A percentile compares a stretch with the other conserved stretches of the same genome.
Conservation (phyloP, 2,113 vertebrate species). For the Urocolius indicus region DNA sequence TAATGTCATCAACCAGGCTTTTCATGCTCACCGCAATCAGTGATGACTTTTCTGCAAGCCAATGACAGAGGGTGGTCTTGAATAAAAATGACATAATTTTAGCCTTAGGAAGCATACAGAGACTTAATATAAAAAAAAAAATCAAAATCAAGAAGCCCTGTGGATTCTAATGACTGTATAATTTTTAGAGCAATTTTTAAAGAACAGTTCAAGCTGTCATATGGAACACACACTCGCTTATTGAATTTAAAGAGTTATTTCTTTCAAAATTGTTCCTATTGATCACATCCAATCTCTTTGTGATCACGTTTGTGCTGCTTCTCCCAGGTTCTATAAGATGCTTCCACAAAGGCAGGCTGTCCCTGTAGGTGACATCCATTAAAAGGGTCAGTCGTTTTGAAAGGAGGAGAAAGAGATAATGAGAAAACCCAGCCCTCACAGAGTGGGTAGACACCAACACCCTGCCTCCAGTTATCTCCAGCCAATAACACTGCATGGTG, state of each 20-base stretch:
- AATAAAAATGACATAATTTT: constrained; percentile 12
- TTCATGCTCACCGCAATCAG: background rate
- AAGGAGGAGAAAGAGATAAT: constrained; percentile 36
- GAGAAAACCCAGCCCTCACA: background rate
- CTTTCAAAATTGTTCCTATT: background rate
- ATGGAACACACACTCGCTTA: background rate
- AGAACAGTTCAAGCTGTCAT: background rate
- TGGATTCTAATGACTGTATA: background rate
- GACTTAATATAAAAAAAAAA: background rate
- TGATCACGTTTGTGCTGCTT: background rate
- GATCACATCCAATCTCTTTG: background rate
- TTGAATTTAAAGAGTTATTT: background rate
- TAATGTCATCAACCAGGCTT: background rate
- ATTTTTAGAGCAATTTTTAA: background rate
- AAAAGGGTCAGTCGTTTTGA: constrained; percentile 18
- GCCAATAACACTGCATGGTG: background rate
- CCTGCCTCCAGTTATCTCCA: constrained; percentile 35
- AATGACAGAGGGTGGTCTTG: background rate
- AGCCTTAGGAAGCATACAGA: background rate
- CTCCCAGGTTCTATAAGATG: background rate
- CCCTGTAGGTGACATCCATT: constrained; percentile 11
- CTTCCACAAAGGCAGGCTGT: background rate
- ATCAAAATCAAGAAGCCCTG: background rate
- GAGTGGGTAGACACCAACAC: background rate
- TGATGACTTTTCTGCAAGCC: background rate